Base-by-base conservation (phyloP, 2,888 invertebrate species). In the Sympetrum striolatum region DNA sequence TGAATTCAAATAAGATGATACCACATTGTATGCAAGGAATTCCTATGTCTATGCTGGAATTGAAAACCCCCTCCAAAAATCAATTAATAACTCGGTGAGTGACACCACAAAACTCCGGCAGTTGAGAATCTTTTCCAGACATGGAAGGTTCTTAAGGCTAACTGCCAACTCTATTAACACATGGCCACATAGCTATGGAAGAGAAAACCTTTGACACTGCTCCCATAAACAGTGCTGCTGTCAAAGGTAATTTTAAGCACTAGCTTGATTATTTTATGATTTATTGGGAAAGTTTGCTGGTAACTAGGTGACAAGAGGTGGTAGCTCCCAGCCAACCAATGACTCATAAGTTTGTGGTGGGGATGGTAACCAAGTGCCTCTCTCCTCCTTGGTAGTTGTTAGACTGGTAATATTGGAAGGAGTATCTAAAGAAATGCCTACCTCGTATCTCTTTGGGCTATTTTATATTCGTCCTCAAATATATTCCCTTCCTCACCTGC, bases 61-160 rank as follows among this genome's bases (percentile, higher is more conserved):
- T 37, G 22, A 64, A 18, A 86, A 37, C 60, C 86, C 86, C 86
- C 37, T 60, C 86, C 86, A 86, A 58, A 60, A 86, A 86, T 86
- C 86, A 86, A 60, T 86, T 86, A 86, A 86, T 86, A 86, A 60
- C 86, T 86, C 37, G 86, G 86, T 37, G 86, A 86, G 86, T 86
- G 86, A 86, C 86, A 86, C 60, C 39, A 86, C 60, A 53, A 86
- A 86, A 60, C 64, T 37, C 64, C 22, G 64, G 64, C 86, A 86
- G 86, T 86, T 86, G 86, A 60, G 86, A 60, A 58, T 86, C 64
- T 86, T 58, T 60, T 60, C 64, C 86, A 86, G 86, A 60, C 86
- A 37, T 31, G 86, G 86, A 60, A 86, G 86, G 86, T 37, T 86
- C 86, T 86, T 86, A 86, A 48, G 60, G n/a, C 60, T 53, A 12